These are phyloP conservation scores for Lepilemur ruficaudatus DNA, from an alignment of 2,797 vertebrate species.

Conservation along the genomic window DNA sequence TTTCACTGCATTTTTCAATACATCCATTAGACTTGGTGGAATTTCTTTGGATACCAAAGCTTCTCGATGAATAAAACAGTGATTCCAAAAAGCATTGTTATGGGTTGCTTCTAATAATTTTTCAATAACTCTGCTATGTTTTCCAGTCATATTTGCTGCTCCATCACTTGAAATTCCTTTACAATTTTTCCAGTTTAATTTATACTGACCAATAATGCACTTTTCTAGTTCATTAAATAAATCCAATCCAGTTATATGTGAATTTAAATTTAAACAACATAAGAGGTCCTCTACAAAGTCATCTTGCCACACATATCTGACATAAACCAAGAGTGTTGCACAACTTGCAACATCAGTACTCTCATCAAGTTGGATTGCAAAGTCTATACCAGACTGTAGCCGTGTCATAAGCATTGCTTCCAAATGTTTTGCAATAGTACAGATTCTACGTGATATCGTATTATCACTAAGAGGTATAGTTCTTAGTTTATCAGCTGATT, in stretches of 20 bases:
- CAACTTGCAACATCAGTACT: not conserved
- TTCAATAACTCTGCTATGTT: slow-evolving; percentile 17
- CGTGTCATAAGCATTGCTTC: not conserved
- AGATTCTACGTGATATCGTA: not conserved
- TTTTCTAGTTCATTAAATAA: slow-evolving; percentile 42
- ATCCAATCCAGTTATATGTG: not conserved
- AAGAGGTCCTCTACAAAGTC: slow-evolving; percentile 45
- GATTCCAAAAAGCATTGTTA: not conserved
- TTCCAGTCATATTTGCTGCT: slow-evolving; percentile 17
- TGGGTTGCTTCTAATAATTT: slow-evolving; percentile 39
- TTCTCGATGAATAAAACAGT: slow-evolving; percentile 43
- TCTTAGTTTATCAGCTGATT: slow-evolving; percentile 49
- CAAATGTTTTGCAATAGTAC: slow-evolving; percentile 29
- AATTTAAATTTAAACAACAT: slow-evolving; percentile 46
- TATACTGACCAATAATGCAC: slow-evolving; percentile 11
- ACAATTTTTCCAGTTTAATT: slow-evolving; percentile 46
- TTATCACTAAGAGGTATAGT: slow-evolving; percentile 40
- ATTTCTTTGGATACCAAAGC: slow-evolving; percentile 44
- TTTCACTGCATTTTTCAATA: slow-evolving; percentile 47
- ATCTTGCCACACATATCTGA: slow-evolving; percentile 40
- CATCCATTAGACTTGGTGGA: not conserved
- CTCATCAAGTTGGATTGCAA: slow-evolving; percentile 25
- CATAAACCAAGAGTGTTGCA: not conserved
- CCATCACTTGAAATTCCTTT: slow-evolving; percentile 46
- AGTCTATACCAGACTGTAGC: slow-evolving; percentile 16